Percentiles rank a stretch among this genome's conserved stretches.
Conservation (phyloP, 2,113 vertebrate genomes). For the Indicator maculatus region DNA sequence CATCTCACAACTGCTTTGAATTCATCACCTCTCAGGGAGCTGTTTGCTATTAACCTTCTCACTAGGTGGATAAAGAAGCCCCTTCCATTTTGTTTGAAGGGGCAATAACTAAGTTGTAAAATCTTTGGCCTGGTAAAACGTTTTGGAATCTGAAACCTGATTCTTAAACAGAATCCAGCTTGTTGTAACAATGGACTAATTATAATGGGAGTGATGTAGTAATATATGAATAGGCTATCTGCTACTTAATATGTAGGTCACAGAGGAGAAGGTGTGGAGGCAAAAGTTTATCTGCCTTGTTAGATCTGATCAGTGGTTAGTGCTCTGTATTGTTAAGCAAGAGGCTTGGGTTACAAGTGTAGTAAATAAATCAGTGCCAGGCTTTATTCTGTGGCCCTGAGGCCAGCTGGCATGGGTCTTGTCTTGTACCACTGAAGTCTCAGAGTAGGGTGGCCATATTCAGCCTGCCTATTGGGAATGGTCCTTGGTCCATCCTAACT, state of each 20-base stretch:
- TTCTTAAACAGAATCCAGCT: neutral
- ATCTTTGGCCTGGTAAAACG: neutral
- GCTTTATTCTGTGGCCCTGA: neutral
- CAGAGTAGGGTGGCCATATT: neutral
- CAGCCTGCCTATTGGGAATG: neutral
- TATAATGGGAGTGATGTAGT: neutral
- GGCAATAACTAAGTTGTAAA: neutral
- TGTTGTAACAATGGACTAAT: neutral
- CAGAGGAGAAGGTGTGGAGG: neutral
- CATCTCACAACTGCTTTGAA: slow-evolving; percentile 39
- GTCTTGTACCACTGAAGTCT: neutral
- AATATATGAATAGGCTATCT: neutral
- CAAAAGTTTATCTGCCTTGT: neutral
- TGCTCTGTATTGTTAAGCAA: neutral
- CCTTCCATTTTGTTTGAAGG: slow-evolving; percentile 5
- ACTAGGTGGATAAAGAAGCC: neutral
- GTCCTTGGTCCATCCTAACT: neutral
- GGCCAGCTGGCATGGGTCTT: neutral
- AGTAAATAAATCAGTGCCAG: neutral
- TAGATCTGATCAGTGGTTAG: neutral
- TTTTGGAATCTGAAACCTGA: neutral
- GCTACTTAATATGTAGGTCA: neutral
- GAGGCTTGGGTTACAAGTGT: neutral
- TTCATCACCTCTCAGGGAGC: neutral
- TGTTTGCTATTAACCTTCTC: slow-evolving; percentile 18